phyloP scores from a whole-genome alignment of 2,888 invertebrate species.

The Drosophila meridiana region DNA sequence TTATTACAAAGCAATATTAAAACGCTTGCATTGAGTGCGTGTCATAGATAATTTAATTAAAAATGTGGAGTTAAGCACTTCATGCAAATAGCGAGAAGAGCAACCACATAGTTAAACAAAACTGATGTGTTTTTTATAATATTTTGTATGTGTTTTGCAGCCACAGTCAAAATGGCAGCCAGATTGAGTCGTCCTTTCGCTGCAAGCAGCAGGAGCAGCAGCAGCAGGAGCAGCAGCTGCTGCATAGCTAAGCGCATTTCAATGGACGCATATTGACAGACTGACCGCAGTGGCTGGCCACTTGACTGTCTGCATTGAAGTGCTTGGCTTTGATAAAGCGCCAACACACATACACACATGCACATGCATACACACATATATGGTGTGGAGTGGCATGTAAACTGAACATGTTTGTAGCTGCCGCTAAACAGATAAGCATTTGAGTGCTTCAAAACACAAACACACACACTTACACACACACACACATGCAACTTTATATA shows the following conservation, averaged over 20 bases:
- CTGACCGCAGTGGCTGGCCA: slow-evolving; percentile 64
- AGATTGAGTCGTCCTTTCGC: slow-evolving; percentile 14
- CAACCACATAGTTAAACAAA: slow-evolving; percentile 21
- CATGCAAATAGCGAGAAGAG: slow-evolving; percentile 10
- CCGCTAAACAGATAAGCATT: slow-evolving; percentile 73
- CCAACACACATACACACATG: slow-evolving; percentile 32
- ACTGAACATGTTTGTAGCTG: slow-evolving; percentile 59
- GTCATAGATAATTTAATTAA: slow-evolving; percentile 37
- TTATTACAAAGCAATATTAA: neutral
- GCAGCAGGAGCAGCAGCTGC: slow-evolving; percentile 3
- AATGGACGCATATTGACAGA: slow-evolving; percentile 71
- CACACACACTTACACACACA: slow-evolving; percentile 10
- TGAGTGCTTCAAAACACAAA: slow-evolving; percentile 46
- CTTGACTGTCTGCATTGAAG: slow-evolving; percentile 77
- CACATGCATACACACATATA: neutral
- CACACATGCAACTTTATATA: neutral
- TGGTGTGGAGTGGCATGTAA: slow-evolving; percentile 33
- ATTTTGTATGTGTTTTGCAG: slow-evolving; percentile 2
- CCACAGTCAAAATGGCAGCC: slow-evolving; percentile 46
- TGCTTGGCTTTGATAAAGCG: slow-evolving; percentile 68
- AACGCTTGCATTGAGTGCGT: slow-evolving; percentile 18
- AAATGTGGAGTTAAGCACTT: slow-evolving; percentile 14
- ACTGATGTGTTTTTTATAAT: slow-evolving; percentile 8
- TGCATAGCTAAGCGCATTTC: slow-evolving; percentile 70
- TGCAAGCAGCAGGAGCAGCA: neutral